Base-by-base conservation (phyloP, 1,140 invertebrate genomes). In the Rhizoglyphus robini region DNA sequence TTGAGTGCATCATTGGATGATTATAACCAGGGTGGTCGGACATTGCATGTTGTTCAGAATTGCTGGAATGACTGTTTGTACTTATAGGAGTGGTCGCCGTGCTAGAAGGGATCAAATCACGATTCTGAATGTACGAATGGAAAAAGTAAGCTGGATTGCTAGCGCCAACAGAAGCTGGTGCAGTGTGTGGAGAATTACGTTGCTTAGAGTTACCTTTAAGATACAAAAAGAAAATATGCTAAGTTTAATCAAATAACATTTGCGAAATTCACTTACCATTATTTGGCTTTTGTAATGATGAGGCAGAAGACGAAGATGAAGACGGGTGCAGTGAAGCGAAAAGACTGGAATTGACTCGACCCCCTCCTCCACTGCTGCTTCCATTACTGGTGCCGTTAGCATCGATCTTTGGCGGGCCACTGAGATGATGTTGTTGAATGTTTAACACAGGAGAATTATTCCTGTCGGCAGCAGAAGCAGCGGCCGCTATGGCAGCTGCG, bases 31-130 rank as follows among this genome's bases (percentile, higher is more conserved):
- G 30, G 29, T 30, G 25, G 2, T 58, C n/a, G 25, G 3, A n/a
- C 15, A 58, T 30, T 18, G 54, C n/a, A 58, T 58, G 41, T n/a
- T 58, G 54, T 29, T 58, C 15, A 32, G n/a, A 32, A 58, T 58
- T 58, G 54, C 29, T 34, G 54, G n/a, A n/a, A 27, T 58, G n/a
- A 3, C 11, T 58, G 54, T 3, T 58, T 29, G 29, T 30, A 5
- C 3, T 29, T n/a, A 58, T 30, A 27, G 2, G 15, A 13, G n/a
- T 8, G 54, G 2, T 58, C 27, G n/a, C 54, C 27, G n/a, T 29
- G 54, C 25, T 58, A 1, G 15, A 58, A n/a, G n/a, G n/a, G 31
- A 58, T 58, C 15, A 58, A 23, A 58, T 58, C 25, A 18, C 2
- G 25, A 58, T 18, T 58, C 25, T 58, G 54, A 58, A 23, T 29